Percentiles rank a stretch among this genome's conserved stretches.
These are phyloP conservation scores for Hippopotamyrus pictus DNA, from an alignment of 2,797 vertebrate species.

Conservation along the genomic window DNA sequence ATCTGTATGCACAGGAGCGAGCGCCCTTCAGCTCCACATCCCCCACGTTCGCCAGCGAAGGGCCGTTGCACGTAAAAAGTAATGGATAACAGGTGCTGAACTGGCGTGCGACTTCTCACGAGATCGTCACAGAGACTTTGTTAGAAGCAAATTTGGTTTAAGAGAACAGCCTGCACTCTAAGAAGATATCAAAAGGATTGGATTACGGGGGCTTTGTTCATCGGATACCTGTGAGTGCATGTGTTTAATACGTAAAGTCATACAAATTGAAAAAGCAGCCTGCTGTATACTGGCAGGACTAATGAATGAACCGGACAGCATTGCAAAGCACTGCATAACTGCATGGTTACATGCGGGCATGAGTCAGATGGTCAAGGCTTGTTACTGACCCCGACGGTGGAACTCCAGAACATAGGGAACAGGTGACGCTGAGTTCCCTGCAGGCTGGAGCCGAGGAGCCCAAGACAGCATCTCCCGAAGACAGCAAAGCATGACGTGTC, in stretches of 20 bases:
- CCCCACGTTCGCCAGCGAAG: background rate
- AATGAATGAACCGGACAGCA: background rate
- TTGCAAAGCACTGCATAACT: background rate
- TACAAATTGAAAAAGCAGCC: background rate
- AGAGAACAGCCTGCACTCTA: background rate
- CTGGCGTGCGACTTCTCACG: background rate
- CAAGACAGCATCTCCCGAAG: background rate
- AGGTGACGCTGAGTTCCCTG: background rate
- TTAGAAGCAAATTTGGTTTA: background rate
- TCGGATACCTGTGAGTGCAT: background rate
- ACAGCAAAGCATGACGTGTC: background rate
- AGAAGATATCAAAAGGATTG: background rate
- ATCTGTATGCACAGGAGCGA: background rate
- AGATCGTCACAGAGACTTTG: background rate
- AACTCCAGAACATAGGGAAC: background rate
- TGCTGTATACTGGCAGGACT: background rate
- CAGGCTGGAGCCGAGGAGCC: background rate
- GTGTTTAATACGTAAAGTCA: background rate
- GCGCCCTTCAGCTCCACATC: background rate
- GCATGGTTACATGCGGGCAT: background rate
- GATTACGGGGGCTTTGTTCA: background rate
- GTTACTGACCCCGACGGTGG: background rate
- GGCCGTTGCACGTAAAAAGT: background rate
- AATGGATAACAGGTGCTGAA: slow-evolving; percentile 12
- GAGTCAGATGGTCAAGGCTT: background rate